These are phyloP conservation scores for Microchrysa polita DNA, from an alignment of 2,888 invertebrate genomes.

Conservation along the genomic window DNA sequence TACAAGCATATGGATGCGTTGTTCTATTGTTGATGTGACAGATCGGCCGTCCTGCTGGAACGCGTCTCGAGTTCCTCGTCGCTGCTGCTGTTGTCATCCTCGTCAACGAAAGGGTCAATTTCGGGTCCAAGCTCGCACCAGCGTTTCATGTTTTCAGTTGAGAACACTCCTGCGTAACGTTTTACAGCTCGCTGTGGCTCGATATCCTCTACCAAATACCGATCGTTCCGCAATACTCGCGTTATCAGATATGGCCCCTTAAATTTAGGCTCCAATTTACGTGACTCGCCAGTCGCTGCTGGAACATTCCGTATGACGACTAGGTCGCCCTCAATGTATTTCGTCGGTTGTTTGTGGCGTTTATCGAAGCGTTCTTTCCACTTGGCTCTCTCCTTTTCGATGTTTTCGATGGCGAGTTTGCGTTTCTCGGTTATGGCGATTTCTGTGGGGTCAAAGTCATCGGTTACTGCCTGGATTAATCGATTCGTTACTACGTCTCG, in stretches of 20 bases:
- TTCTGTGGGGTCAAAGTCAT: neutral
- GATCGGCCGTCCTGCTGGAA: neutral
- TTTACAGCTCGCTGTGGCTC: neutral
- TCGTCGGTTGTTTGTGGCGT: neutral
- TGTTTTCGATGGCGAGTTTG: slow-evolving; percentile 7
- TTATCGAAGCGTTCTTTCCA: slow-evolving; percentile 30
- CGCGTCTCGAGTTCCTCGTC: too few species aligned
- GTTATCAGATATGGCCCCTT: too few species aligned
- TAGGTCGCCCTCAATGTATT: neutral
- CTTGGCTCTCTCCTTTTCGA: neutral
- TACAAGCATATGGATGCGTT: too few species aligned
- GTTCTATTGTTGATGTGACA: too few species aligned
- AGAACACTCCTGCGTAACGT: neutral
- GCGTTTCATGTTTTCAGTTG: neutral
- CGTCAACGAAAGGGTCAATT: neutral
- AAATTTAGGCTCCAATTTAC: neutral
- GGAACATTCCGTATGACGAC: neutral
- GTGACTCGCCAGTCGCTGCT: slow-evolving; percentile 39
- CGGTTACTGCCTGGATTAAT: slow-evolving; percentile 36
- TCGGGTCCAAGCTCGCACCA: neutral
- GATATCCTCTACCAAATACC: neutral
- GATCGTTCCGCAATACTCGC: too few species aligned
- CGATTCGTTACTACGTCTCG: slow-evolving; percentile 46
- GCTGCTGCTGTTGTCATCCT: neutral
- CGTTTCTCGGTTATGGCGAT: slow-evolving; percentile 1